Evolutionary conservation across 1,140 invertebrate genomes (phyloP), one percentile per base, ranked within the genome.

Genomic region (Nephila pilipes): DNA sequence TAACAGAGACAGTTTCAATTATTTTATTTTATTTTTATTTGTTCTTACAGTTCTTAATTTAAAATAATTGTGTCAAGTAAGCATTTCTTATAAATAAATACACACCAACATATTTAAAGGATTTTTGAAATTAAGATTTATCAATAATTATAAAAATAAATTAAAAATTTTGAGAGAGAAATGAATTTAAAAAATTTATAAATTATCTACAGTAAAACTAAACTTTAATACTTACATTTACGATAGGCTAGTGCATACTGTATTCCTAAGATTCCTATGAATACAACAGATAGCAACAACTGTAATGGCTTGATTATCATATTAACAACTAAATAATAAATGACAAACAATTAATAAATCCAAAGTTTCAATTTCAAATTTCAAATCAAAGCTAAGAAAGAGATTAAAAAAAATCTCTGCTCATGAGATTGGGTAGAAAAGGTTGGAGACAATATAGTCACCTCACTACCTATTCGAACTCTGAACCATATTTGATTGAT

Each of bases 171-270:
- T 46, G 38, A 46, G 38, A 46, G n/a, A n/a, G n/a, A n/a, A n/a
- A n/a, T n/a, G n/a, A 38, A 6, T 38, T 38, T 38, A 38, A 38
- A 46, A 46, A n/a, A n/a, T n/a, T n/a, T 46, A 8, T 46, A 46
- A 46, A 46, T 46, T 46, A 46, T 46, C n/a, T n/a, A 46, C 5
- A 46, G 38, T 65, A 36, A 75, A 32, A 75, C 1, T 32, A 16
- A 69, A 29, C 25, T 3, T 32, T 29, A 75, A 75, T 83, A 46
- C 80, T 83, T 83, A 83, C 80, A 83, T 55, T 83, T 83, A 55
- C 80, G 80, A 83, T 83, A 83, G 20, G 80, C 80, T 4, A 46
- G 1, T 14, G 46, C 80, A 38, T 25, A 83, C 54, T 83, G 38
- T n/a, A 55, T 20, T 54, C 38, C 38, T 6, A 83, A 55, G 22